Evolutionary conservation across 2,888 invertebrate genomes (phyloP).

Genomic region (Hirtodrosophila trivittata): DNA sequence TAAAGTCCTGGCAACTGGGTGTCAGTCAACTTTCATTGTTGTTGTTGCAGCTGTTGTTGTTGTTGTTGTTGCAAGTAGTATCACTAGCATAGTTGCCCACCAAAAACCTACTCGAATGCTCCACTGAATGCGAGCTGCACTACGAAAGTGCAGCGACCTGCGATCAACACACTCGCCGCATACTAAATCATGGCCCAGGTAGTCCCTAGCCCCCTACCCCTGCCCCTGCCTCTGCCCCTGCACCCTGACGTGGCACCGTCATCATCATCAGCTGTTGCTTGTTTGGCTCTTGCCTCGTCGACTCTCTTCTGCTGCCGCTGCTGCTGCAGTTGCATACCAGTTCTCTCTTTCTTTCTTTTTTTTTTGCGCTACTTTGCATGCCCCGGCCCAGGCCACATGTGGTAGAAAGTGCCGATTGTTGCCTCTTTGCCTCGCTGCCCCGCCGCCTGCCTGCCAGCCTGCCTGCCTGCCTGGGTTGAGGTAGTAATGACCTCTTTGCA

Average conservation of each 20-base stretch:
- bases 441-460: conserved; percentile 5
- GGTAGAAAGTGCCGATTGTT: conserved; percentile 68
- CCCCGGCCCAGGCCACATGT: conserved; percentile 55
- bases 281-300: conserved; percentile 21
- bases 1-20: conserved; percentile 78
- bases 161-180: conserved; percentile 48
- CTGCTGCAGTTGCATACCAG: conserved; percentile 65
- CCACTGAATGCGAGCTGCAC: conserved; percentile 60
- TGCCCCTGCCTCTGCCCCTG: no score
- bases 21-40: conserved; percentile 79
- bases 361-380: conserved; percentile 72
- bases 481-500: conserved; percentile 70
- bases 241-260: conserved; percentile 17
- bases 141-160: conserved; percentile 70
- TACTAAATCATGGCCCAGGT: conserved; percentile 23
- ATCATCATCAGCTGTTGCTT: conserved; percentile 53
- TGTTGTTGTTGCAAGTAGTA: conserved; percentile 50
- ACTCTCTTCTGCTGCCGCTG: conserved; percentile 3
- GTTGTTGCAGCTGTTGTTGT: conserved; percentile 26
- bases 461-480: conserved; percentile 27
- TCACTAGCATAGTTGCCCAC: conserved; percentile 78
- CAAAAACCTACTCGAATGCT: conserved; percentile 73
- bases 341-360: conserved; percentile 36
- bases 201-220: background rate
- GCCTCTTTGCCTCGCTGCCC: conserved; percentile 19